Base-by-base conservation (phyloP, 1,140 invertebrate genomes). In the Conus ventricosus region DNA sequence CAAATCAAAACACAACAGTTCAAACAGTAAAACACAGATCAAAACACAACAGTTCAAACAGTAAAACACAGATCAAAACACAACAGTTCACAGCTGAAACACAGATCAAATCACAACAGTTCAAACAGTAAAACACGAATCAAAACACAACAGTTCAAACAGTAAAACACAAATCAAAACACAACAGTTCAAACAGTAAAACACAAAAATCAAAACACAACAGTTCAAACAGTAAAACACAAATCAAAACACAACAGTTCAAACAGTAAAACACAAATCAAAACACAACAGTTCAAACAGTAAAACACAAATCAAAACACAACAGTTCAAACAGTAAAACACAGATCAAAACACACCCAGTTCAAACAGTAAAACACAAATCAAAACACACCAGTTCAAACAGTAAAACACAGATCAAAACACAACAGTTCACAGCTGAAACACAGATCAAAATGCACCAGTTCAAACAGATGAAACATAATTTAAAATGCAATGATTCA, bases 101-200 rank as follows among this genome's bases (percentile, higher is more conserved):
- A 39, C 39, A 39, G 39, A 39, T 39, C 39, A 39, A 39, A 39
- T 1, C 3, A 39, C 39, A 39, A 39, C 39, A 39, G 39, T 39
- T 39, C 39, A 95, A 99, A n/a, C n/a, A n/a, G 94, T 96, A 92
- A 87, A 90, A 90, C 82, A 39, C 4, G 87, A 15, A 76, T 83
- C 97, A 95, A 97, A 98, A 10, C 98, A 98, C 87, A 97, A 96
- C 27, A 99, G 94, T 91, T 99, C 98, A n/a, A n/a, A 60, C 39
- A 39, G 39, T 57, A 76, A 84, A 84, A 75, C 5, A 86, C 1
- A 53, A 10, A 10, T 57, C 84, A 57, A 55, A 54, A 3, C 39
- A 81, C 71, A 87, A 39, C 39, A 3, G 0, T 63, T 63, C 60
- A 95, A 99, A 97, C 11, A 99, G 94, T 96, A 92, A 87, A 90